Percentiles rank a stretch among this genome's conserved stretches.
phyloP scores from a whole-genome alignment of 2,888 invertebrate species.

The Cataglyphis rosenhaueri region DNA sequence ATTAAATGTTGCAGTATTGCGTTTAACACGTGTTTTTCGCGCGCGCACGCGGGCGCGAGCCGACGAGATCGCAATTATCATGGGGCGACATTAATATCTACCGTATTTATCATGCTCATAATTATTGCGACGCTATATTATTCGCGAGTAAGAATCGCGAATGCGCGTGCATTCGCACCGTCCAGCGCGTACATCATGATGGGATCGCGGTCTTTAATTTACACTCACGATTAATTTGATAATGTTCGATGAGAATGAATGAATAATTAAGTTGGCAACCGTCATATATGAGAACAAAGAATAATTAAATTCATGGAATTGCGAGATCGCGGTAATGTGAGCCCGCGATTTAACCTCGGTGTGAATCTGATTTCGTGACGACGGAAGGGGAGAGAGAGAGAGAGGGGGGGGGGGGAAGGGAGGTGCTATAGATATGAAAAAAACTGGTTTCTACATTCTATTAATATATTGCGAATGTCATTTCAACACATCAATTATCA shows the following conservation, averaged over 20 bases:
- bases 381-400: too few relatives aligned
- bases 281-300: not conserved
- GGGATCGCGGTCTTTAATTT: constrained; percentile 47
- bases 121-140: constrained; percentile 48
- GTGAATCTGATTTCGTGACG: not conserved
- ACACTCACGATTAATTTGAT: constrained; percentile 50
- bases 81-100: constrained; percentile 50
- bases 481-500: not conserved
- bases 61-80: constrained; percentile 59
- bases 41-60: constrained; percentile 38
- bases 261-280: constrained; percentile 33
- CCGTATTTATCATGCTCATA: constrained; percentile 51
- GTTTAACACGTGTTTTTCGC: constrained; percentile 64
- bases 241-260: constrained; percentile 36
- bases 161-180: not conserved
- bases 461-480: not conserved
- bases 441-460: not conserved
- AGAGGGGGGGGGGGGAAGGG: too few relatives aligned
- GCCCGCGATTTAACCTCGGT: constrained; percentile 5
- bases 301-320: constrained; percentile 38
- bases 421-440: not conserved
- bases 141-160: constrained; percentile 43
- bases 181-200: constrained; percentile 10
- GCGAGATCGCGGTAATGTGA: not conserved
- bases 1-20: constrained; percentile 56